Base-by-base conservation (phyloP, 2,113 vertebrate genomes). In the Thamnophis sirtalis region DNA sequence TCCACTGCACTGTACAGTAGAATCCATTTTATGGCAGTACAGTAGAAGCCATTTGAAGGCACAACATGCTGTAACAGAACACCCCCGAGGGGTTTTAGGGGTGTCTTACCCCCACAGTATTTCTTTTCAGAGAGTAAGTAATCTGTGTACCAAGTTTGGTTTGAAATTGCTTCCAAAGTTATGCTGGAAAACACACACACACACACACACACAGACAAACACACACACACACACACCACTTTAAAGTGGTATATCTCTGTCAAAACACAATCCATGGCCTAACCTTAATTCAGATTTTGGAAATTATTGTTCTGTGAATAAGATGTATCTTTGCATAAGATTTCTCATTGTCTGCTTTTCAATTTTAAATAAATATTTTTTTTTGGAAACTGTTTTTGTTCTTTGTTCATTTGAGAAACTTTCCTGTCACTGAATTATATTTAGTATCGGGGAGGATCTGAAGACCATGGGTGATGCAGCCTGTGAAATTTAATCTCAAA, bases 401-500 rank as follows among this genome's bases (percentile, higher is more conserved):
- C 51, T 55, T 38, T 21, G 10, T 38, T n/a, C 33, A 48, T 88
- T 88, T 92, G 51, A 63, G 56, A 73, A 80, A 43, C 17, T 38
- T 92, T 63, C 51, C 24, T 92, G 11, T 50, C 51, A 11, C 19
- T 84, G 68, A 49, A 56, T 84, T 92, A 80, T 88, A 80, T 80
- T 92, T 92, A 88, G 91, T 89, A 28, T 85, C 43, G 21, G 87
- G 55, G n/a, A 85, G 54, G 55, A 24, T 26, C 88, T 92, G 80
- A 63, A 89, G 54, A 8, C n/a, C 87, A 63, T 28, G 54, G 48
- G 33, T 60, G 88, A 89, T 85, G 9, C 54, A 85, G 11, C 60
- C 3, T 85, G 48, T 50, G 60, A 88, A 92, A 94, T 92, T 19
- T 90, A 86, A 91, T 93, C 87, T 93, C 1, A 56, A 55, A 56